Conservation (phyloP, 2,888 invertebrate genomes). For the Pheosia gnoma region DNA sequence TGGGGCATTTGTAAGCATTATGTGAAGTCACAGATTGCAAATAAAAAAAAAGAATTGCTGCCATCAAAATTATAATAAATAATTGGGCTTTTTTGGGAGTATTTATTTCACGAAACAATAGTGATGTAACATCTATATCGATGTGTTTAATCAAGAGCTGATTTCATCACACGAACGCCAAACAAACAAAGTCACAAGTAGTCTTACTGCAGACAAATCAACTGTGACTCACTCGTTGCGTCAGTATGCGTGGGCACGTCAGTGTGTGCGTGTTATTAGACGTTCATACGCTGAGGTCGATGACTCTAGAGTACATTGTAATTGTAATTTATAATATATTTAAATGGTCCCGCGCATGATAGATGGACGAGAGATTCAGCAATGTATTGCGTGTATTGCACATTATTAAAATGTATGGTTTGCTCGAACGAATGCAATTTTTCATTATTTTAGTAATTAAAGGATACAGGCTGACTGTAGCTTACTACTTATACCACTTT, state of each 20-base stretch:
- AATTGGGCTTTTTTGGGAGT: too few species aligned
- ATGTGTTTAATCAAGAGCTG: constrained; percentile 5
- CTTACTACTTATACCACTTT: too few species aligned
- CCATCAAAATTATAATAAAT: too few species aligned
- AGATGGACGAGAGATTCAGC: constrained; percentile 63
- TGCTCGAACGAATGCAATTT: not conserved
- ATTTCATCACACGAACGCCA: constrained; percentile 4
- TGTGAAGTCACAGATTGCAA: too few species aligned
- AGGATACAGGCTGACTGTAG: not conserved
- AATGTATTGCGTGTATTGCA: constrained; percentile 20
- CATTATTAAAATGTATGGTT: not conserved
- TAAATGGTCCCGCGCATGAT: constrained; percentile 72
- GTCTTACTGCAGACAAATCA: constrained; percentile 38
- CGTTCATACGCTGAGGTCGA: constrained; percentile 63
- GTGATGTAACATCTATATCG: constrained; percentile 2
- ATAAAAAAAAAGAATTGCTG: too few species aligned
- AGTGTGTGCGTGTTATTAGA: constrained; percentile 58
- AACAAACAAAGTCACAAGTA: constrained; percentile 20
- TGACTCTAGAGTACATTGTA: constrained; percentile 64
- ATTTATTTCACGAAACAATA: not conserved
- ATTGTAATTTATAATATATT: constrained; percentile 81
- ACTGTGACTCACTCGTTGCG: constrained; percentile 36
- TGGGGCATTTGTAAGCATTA: too few species aligned
- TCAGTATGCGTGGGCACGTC: constrained; percentile 36
- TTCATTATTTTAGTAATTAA: not conserved